phyloP scores from a whole-genome alignment of 64 coral and sea anemone genomes.

The Montipora efflorescens region DNA sequence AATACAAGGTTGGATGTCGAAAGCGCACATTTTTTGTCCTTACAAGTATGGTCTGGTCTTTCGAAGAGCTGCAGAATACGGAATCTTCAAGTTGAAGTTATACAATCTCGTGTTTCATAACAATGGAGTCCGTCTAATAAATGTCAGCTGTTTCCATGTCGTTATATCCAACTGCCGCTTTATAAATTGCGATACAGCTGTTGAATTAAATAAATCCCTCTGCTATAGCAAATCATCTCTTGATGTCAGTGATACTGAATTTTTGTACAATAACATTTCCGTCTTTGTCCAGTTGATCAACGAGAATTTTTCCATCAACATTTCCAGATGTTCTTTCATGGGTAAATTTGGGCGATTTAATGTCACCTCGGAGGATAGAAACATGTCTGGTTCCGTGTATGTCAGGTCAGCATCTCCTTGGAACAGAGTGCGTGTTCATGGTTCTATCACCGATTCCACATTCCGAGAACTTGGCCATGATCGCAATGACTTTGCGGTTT shows the following conservation, averaged over 20 bases:
- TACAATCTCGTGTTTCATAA: slow-evolving; percentile 10
- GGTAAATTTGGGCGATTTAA: not conserved
- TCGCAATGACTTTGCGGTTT: not conserved
- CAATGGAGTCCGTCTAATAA: not conserved
- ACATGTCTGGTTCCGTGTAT: not conserved
- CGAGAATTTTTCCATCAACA: not conserved
- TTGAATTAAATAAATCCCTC: not conserved
- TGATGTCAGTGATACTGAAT: not conserved
- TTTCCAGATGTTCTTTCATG: not conserved
- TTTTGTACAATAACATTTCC: not conserved
- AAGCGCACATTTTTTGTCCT: not conserved
- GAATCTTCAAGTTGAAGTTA: not conserved
- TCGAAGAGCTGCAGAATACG: too few species aligned
- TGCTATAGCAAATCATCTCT: not conserved
- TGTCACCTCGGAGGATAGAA: not conserved
- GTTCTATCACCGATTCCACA: not conserved
- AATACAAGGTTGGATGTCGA: not conserved
- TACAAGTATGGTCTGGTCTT: too few species aligned
- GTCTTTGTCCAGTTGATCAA: not conserved
- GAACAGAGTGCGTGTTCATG: not conserved
- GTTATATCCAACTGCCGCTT: not conserved
- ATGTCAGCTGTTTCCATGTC: not conserved
- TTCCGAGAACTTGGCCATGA: slow-evolving; percentile 6
- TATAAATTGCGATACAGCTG: not conserved
- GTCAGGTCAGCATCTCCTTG: not conserved